A percentile compares a stretch with the other conserved stretches of the same genome.
phyloP scores from a whole-genome alignment of 2,113 vertebrate species.

The Myotis yumanensis region DNA sequence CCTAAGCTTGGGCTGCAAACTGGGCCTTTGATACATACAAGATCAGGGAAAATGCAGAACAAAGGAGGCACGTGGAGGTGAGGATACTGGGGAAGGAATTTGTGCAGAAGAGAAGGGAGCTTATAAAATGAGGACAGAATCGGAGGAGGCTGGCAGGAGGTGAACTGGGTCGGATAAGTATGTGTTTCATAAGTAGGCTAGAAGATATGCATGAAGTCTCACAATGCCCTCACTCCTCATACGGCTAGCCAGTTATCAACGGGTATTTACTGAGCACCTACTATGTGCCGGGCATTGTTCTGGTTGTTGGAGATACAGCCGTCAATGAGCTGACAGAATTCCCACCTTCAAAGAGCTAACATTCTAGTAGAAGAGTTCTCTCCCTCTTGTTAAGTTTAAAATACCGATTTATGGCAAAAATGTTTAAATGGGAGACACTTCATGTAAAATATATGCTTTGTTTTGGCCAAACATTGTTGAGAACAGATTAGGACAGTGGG shows the following conservation, averaged over 20 bases:
- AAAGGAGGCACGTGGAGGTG: not conserved
- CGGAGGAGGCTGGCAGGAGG: not conserved
- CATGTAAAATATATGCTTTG: slow-evolving; percentile 81
- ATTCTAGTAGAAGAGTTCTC: not conserved
- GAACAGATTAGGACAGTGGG: slow-evolving; percentile 77
- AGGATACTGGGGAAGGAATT: not conserved
- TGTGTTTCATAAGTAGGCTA: too few species aligned
- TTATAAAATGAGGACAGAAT: not conserved
- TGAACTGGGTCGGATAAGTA: not conserved
- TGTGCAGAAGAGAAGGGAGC: not conserved
- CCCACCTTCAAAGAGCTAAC: slow-evolving; percentile 3
- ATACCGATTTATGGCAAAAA: not conserved
- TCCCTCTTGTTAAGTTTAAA: not conserved
- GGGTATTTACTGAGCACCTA: not conserved
- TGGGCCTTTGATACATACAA: not conserved
- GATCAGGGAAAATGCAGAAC: not conserved
- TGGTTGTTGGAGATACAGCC: not conserved
- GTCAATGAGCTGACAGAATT: not conserved
- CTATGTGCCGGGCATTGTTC: not conserved
- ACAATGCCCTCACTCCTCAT: not conserved
- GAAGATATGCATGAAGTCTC: not conserved
- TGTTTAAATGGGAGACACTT: slow-evolving; percentile 11
- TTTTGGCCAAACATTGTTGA: slow-evolving; percentile 79
- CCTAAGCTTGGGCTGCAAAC: not conserved
- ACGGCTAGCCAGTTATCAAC: not conserved